phyloP scores from a whole-genome alignment of 1,140 invertebrate species.

The Papilio helenus region DNA sequence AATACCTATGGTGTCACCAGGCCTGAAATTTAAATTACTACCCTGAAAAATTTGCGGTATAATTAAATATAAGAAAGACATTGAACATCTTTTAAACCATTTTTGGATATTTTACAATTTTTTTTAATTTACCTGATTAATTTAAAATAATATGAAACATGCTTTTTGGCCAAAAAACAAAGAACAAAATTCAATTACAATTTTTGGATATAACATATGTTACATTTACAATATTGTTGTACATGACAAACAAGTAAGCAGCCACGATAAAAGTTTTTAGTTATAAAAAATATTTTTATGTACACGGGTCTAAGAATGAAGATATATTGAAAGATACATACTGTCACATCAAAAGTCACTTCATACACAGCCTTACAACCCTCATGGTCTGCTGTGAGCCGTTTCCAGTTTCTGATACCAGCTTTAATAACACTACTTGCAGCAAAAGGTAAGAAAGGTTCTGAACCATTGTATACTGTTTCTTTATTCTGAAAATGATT shows the following conservation, averaged over 20 bases:
- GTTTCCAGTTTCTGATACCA: slow-evolving; percentile 53
- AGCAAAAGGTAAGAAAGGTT: slow-evolving; percentile 65
- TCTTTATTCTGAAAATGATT: slow-evolving; percentile 46
- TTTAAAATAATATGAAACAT: no score
- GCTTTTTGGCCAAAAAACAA: no score
- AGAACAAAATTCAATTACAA: no score
- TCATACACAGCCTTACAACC: slow-evolving; percentile 70
- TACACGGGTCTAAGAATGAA: not conserved
- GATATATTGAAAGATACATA: slow-evolving; percentile 45
- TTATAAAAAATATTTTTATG: no score
- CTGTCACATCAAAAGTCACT: slow-evolving; percentile 65
- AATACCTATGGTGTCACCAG: slow-evolving; percentile 70
- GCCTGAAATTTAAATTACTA: slow-evolving; percentile 61
- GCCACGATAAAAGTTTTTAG: no score
- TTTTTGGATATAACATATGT: no score
- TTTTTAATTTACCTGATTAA: no score
- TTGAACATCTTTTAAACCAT: not conserved
- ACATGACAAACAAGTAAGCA: no score
- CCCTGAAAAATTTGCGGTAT: slow-evolving; percentile 56
- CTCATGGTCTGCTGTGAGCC: slow-evolving; percentile 53
- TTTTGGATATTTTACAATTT: no score
- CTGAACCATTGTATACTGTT: slow-evolving; percentile 45
- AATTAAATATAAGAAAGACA: slow-evolving; percentile 23
- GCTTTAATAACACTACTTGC: slow-evolving; percentile 53
- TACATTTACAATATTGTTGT: no score